Conservation (phyloP, 1,140 invertebrate species). For the Orchesella cincta region DNA sequence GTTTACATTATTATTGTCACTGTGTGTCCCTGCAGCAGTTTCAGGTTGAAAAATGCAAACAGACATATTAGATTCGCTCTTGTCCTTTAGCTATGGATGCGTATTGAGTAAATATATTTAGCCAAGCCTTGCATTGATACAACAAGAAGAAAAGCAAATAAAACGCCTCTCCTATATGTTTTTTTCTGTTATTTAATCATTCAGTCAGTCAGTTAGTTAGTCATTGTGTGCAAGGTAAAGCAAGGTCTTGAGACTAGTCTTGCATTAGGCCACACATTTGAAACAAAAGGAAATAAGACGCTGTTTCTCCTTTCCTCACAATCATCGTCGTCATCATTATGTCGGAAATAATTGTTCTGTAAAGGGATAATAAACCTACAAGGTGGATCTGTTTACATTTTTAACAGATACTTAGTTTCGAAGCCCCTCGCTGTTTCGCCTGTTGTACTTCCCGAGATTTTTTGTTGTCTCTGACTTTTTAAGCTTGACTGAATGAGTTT, state of each 20-base stretch:
- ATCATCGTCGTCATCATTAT: neutral
- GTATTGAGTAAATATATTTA: neutral
- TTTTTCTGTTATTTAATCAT: neutral
- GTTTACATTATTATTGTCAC: constrained; percentile 14
- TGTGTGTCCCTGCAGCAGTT: constrained; percentile 3
- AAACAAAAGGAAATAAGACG: neutral
- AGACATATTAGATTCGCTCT: neutral
- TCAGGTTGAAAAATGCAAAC: neutral
- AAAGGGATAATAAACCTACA: neutral
- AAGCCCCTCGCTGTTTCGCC: too few relatives aligned
- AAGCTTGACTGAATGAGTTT: neutral
- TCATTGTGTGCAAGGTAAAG: neutral
- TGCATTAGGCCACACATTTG: neutral
- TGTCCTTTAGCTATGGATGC: neutral
- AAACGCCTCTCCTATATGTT: neutral
- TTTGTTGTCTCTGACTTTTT: neutral
- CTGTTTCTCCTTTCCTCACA: neutral
- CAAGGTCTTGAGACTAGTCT: neutral
- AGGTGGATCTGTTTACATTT: neutral
- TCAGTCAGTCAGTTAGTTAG: constrained; percentile 7
- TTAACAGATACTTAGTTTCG: too few relatives aligned
- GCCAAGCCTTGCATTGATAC: neutral
- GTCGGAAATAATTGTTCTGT: constrained; percentile 4
- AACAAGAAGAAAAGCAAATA: constrained; percentile 2
- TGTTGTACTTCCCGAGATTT: too few relatives aligned